These are phyloP conservation scores for Ispidina picta DNA, from an alignment of 2,797 vertebrate genomes.

Conservation along the genomic window DNA sequence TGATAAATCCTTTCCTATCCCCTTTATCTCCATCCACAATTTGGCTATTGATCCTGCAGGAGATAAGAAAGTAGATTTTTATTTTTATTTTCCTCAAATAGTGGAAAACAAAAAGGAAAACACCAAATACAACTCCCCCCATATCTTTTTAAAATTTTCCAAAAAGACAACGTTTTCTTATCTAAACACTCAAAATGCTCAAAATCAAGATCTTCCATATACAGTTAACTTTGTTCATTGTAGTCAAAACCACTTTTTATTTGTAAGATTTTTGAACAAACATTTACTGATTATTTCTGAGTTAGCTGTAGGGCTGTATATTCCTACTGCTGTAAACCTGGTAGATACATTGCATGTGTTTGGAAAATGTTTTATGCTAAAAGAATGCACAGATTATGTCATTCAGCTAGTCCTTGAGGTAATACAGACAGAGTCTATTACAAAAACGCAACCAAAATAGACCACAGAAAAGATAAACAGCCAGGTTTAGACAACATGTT, in stretches of 20 bases:
- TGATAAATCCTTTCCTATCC: background rate
- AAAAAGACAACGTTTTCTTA: background rate
- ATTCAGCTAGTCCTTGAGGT: background rate
- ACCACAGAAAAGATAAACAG: background rate
- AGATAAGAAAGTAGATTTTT: background rate
- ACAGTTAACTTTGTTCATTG: background rate
- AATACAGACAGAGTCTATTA: background rate
- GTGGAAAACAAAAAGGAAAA: accelerated
- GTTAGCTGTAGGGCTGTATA: background rate
- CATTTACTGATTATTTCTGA: background rate
- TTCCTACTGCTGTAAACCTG: background rate
- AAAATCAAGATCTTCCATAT: background rate
- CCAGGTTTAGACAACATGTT: background rate
- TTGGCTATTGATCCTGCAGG: background rate
- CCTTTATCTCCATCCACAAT: accelerated
- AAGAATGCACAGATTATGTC: background rate
- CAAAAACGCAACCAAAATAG: background rate
- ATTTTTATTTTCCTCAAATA: background rate
- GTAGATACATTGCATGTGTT: background rate
- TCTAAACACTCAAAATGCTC: background rate
- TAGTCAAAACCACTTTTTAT: background rate
- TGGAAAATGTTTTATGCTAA: background rate
- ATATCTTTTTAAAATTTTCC: background rate
- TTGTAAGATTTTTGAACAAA: background rate
- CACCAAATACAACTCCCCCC: no score